Percentiles rank a stretch among this genome's conserved stretches.
These are phyloP conservation scores for Athene noctua DNA, from an alignment of 2,113 vertebrate species.

Conservation along the genomic window DNA sequence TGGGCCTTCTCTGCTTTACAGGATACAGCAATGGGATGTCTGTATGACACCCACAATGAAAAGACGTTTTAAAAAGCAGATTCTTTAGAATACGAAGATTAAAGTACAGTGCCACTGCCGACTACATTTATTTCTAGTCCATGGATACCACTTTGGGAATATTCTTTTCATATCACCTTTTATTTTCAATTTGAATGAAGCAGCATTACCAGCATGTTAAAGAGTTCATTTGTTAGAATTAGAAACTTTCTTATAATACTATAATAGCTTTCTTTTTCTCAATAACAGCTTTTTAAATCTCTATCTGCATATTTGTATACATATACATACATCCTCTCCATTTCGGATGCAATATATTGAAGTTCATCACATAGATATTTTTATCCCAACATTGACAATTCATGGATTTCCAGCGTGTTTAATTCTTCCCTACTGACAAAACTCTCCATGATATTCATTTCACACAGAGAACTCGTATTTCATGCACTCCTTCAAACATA, in stretches of 20 bases:
- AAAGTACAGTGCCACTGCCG: neutral
- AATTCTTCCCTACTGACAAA: neutral
- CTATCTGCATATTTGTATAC: neutral
- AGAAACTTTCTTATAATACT: neutral
- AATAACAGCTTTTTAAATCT: neutral
- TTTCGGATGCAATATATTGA: neutral
- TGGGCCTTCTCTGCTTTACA: neutral
- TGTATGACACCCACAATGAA: neutral
- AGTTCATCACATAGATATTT: neutral
- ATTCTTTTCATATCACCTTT: neutral
- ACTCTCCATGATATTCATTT: neutral
- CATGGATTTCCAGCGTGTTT: neutral
- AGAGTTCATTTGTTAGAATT: neutral
- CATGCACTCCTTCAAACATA: neutral
- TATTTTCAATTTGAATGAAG: neutral
- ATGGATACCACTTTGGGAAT: neutral
- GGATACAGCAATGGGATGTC: neutral
- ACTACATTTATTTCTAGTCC: neutral
- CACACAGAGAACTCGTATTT: neutral
- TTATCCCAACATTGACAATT: neutral
- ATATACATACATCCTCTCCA: neutral
- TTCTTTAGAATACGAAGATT: neutral
- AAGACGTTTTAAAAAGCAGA: neutral
- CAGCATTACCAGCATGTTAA: neutral
- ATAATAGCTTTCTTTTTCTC: neutral